These are phyloP conservation scores for Trichogramma pretiosum DNA, from an alignment of 1,140 invertebrate genomes.

Conservation along the genomic window DNA sequence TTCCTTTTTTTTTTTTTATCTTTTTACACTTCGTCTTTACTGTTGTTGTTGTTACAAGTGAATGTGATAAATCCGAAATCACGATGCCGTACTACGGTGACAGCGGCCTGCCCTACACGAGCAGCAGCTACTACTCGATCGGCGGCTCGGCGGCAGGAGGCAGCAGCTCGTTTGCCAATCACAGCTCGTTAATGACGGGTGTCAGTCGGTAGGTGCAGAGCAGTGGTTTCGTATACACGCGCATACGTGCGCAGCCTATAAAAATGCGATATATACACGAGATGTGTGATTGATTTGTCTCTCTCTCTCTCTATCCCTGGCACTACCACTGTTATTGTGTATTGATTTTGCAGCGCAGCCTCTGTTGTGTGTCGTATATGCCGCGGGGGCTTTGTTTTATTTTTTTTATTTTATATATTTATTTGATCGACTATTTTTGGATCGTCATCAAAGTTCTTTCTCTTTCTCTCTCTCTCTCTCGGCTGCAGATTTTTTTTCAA, in stretches of 20 bases:
- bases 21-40: too few species aligned
- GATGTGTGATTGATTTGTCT: too few species aligned
- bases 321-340: too few species aligned
- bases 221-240: background rate
- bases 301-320: too few species aligned
- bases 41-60: background rate
- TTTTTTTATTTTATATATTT: too few species aligned
- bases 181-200: conserved; percentile 42
- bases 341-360: too few species aligned
- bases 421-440: too few species aligned
- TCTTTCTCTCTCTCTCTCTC: background rate
- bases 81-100: conserved; percentile 31
- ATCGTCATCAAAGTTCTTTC: too few species aligned
- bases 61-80: background rate
- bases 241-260: background rate
- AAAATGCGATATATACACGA: background rate
- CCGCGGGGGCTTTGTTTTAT: too few species aligned
- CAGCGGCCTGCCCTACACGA: background rate
- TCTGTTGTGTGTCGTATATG: too few species aligned
- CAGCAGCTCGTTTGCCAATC: conserved; percentile 29
- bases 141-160: background rate
- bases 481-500: background rate
- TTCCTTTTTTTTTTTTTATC: too few species aligned
- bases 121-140: conserved; percentile 5
- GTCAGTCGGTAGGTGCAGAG: conserved; percentile 35